phyloP scores from a whole-genome alignment of 2,888 invertebrate species.

The Endotricha flammealis region DNA sequence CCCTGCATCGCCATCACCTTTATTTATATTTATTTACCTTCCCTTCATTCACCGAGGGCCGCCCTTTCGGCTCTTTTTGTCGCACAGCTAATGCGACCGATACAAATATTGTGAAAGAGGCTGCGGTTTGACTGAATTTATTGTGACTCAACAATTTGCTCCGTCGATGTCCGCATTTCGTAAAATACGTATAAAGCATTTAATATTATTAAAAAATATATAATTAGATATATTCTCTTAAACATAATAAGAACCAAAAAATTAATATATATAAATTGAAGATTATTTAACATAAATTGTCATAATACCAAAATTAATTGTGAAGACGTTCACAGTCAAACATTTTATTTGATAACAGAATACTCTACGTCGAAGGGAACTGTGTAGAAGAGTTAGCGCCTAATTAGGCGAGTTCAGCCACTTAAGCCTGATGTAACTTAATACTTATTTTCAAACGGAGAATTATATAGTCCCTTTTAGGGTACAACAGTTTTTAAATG shows the following conservation, averaged over 20 bases:
- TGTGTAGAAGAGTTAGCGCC: conserved; percentile 30
- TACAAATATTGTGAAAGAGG: conserved; percentile 77
- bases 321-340: too few relatives aligned
- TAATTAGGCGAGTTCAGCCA: conserved; percentile 22
- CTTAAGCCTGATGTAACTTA: conserved; percentile 14
- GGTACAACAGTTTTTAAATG: too few relatives aligned
- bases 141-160: conserved; percentile 61
- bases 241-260: conserved; percentile 1
- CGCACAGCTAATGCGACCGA: conserved; percentile 64
- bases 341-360: too few relatives aligned
- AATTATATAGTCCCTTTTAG: too few relatives aligned
- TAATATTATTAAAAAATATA: too few relatives aligned
- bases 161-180: conserved; percentile 48
- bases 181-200: too few relatives aligned
- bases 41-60: conserved; percentile 75
- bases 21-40: conserved; percentile 79
- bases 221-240: too few relatives aligned
- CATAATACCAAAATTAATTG: too few relatives aligned
- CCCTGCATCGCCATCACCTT: conserved; percentile 56
- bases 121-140: conserved; percentile 75
- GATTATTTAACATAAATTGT: too few relatives aligned
- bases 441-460: too few relatives aligned
- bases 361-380: too few relatives aligned
- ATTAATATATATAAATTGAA: too few relatives aligned
- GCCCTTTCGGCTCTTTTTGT: conserved; percentile 77